Base-by-base conservation (phyloP, 2,888 invertebrate species). In the Nesidiocoris tenuis region DNA sequence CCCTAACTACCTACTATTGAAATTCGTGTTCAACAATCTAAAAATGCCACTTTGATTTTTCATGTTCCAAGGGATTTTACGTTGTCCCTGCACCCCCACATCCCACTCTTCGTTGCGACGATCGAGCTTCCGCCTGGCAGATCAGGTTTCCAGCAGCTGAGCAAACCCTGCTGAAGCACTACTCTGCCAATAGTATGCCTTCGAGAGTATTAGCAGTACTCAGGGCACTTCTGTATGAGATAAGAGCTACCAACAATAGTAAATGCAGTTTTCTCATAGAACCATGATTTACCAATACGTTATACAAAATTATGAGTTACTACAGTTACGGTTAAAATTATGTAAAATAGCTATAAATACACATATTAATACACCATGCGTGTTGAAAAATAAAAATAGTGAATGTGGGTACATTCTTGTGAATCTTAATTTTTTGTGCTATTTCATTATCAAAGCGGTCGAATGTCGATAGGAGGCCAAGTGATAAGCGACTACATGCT, bases 81-180 rank as follows among this genome's bases (percentile, higher is more conserved):
- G 86, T 87, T 12, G 87, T 86, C 1, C 87, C 88, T 21, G 86
- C 86, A 3, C 86, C 86, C 1, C 88, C 88, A 0, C 87, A 88
- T 16, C 83, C 86, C 0, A 85, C 87, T 0, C 81, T 85, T 18
- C 84, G 85, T 1, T 87, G 87, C 80, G 85, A 86, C 0, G 88
- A 88, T 76, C 85, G 89, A 0, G 82, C 86, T 0, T 84, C 86
- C 3, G 85, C 86, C 0, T 89, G 89, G 88, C 87, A 88, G 80
- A 82, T 89, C 0, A 86, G 88, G 84, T 84, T 86, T 0, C 83
- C 87, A 18, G 88, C 88, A 25, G 87, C 87, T 0, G 82, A 86
- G 83, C 67, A 86, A 83, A 82, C 85, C 81, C 81, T 85, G 80
- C 78, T 80, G 76, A 82, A 82, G 76, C 83, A 84, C 79, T 84